Base-by-base conservation (phyloP, 92 coral and sea anemone genomes). In the Hydrozoanthus gracilis region DNA sequence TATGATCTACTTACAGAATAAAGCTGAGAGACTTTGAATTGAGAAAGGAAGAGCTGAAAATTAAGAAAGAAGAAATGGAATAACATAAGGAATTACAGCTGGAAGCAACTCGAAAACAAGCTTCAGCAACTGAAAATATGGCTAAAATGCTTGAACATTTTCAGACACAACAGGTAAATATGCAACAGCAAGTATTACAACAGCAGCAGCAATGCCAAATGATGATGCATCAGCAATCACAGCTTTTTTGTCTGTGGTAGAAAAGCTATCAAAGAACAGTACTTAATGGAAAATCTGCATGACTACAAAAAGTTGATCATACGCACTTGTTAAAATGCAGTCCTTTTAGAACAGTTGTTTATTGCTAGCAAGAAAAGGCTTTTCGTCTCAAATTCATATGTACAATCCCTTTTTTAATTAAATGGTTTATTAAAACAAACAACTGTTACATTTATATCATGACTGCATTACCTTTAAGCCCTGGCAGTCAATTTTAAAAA, bases 1-100 rank as follows among this genome's bases (percentile, higher is more conserved):
- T 49, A 73, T 65, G 69, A 58, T 74, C 49, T 88, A 88, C 71
- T 83, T 61, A 50, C 64, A 88, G 39, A 83, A 70, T 51, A 88
- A 83, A 83, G 91, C 91, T 44, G 91, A 82, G 88, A 82, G 91
- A 88, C 51, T 83, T 74, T 82, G 91, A 88, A 48, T 75, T 88
- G 56, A 75, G 85, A 62, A 82, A 83, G 71, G 84, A 88, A 83
- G 88, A 88, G 88, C 70, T 88, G 51, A 55, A 83, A 76, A 74
- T 88, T 46, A 88, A 74, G 72, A 74, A 56, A 83, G 64, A 76
- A 83, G 91, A 88, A 75, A 73, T 82, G 87, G 83, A 83, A 51
- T 68, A 44, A 50, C 91, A 88, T 61, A 88, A 88, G 48, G 88
- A 85, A 85, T 73, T 60, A 71, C 88, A 85, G 73, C 82, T 85